Evolutionary conservation across 2,888 invertebrate genomes (phyloP).

Genomic region (Orchestes rusci): DNA sequence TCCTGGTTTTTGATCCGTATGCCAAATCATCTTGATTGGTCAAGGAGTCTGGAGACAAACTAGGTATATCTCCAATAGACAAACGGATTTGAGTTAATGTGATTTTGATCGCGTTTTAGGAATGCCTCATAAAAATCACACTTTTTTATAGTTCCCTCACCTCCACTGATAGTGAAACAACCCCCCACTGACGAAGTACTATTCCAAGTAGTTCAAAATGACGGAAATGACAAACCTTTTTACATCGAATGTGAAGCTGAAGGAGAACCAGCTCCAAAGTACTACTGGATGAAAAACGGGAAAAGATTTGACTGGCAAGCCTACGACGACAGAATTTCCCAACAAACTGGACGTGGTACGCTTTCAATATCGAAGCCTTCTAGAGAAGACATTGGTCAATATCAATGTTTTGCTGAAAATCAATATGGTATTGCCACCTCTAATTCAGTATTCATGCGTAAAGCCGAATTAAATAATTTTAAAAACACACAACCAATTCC

Average conservation of each 20-base stretch:
- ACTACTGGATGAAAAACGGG: constrained; percentile 93
- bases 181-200: constrained; percentile 86
- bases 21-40: too few species aligned
- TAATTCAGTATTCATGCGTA: constrained; percentile 89
- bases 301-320: constrained; percentile 90
- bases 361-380: constrained; percentile 82
- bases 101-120: too few species aligned
- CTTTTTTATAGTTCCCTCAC: constrained; percentile 66
- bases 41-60: too few species aligned
- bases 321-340: constrained; percentile 90
- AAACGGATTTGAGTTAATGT: too few species aligned
- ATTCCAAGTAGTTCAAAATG: constrained; percentile 83
- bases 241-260: constrained; percentile 95
- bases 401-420: constrained; percentile 92
- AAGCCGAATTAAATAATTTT: constrained; percentile 85
- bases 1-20: too few species aligned
- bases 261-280: constrained; percentile 92
- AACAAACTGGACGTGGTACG: constrained; percentile 90
- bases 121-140: too few species aligned
- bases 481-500: constrained; percentile 57
- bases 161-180: constrained; percentile 87
- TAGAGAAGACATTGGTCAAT: constrained; percentile 89
- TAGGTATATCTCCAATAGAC: too few species aligned
- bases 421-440: constrained; percentile 91
- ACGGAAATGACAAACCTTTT: constrained; percentile 88